Evolutionary conservation across 2,113 vertebrate species (phyloP), one percentile per base, ranked within the genome.

Genomic region (Ranitomeya variabilis): DNA sequence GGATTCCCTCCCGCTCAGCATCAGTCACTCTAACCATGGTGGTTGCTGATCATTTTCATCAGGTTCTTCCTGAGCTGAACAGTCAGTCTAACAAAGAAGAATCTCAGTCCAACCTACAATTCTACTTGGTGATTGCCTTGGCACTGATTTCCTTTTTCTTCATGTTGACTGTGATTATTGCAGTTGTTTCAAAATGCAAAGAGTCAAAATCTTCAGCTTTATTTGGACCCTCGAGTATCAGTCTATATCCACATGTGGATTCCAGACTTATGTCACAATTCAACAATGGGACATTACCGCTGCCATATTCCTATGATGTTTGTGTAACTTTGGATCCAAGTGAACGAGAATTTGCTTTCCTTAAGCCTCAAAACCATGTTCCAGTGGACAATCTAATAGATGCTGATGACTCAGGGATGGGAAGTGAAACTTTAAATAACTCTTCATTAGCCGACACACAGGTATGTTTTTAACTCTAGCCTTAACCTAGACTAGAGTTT

Each of bases 101-200:
- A 19, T 37, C 45, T 19, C 73, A 51, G 6, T 76, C 73, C 73
- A 76, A 76, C 9, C 37, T 76, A 51, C 73, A 76, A 76, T 76
- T 76, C 73, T 76, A 76, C 45, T 76, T 76, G 45, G 73, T 76
- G 2, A 76, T 76, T 21, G 45, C 73, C 73, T 76, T 76, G 73
- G 73, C 73, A 76, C 5, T 76, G 73, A 76, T 76, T 52, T 76
- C 73, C 18, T 76, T 76, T 15, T 45, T 76, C 45, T 76, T 76
- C 19, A 51, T 76, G 18, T 10, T 76, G 37, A 76, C 73, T 52
- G 37, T 76, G 18, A 76, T 76, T 52, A 76, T 76, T 76, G 73
- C 73, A 52, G 73, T 76, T 76, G 19, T 76, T 8, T 76, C 73
- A 3, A 76, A 76, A 8, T 76, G 51, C 10, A 76, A 76, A 52